These are phyloP conservation scores for Plodia interpunctella DNA, from an alignment of 1,140 invertebrate genomes.

Conservation along the genomic window DNA sequence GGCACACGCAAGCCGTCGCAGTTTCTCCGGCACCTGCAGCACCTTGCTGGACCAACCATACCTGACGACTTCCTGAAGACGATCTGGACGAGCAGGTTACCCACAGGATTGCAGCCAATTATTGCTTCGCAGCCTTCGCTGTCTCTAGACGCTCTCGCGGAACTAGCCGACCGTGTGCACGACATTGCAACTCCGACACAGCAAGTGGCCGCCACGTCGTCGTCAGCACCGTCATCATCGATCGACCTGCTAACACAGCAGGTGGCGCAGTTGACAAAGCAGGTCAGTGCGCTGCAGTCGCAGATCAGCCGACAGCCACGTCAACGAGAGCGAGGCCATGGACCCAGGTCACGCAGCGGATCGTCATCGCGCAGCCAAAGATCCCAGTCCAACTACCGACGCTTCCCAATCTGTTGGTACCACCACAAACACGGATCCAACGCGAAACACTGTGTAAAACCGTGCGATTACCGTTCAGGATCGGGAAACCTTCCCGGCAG, in stretches of 20 bases:
- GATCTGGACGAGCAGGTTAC: constrained; percentile 21
- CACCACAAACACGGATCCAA: constrained; percentile 7
- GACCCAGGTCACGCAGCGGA: no score
- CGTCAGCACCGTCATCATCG: not conserved
- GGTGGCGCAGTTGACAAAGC: constrained; percentile 12
- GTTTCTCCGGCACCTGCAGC: constrained; percentile 24
- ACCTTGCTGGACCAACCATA: constrained; percentile 20
- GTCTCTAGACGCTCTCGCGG: constrained; percentile 14
- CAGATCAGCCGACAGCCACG: no score
- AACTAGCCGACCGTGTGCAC: constrained; percentile 20
- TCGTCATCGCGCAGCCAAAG: not conserved
- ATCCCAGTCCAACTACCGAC: constrained; percentile 3
- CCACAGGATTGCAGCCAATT: constrained; percentile 15
- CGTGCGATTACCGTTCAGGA: constrained; percentile 11
- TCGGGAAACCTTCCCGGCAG: constrained; percentile 14
- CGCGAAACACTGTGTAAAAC: constrained; percentile 9
- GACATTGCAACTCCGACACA: constrained; percentile 6
- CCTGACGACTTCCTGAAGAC: constrained; percentile 25
- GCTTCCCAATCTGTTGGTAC: constrained; percentile 15
- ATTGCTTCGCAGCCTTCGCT: constrained; percentile 18
- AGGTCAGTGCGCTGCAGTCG: constrained; percentile 8
- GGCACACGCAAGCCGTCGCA: constrained; percentile 39
- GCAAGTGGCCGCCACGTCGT: not conserved
- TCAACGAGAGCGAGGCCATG: no score
- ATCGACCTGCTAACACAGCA: constrained; percentile 16